Conservation (phyloP, 2,888 invertebrate species). For the Scotopteryx bipunctaria region DNA sequence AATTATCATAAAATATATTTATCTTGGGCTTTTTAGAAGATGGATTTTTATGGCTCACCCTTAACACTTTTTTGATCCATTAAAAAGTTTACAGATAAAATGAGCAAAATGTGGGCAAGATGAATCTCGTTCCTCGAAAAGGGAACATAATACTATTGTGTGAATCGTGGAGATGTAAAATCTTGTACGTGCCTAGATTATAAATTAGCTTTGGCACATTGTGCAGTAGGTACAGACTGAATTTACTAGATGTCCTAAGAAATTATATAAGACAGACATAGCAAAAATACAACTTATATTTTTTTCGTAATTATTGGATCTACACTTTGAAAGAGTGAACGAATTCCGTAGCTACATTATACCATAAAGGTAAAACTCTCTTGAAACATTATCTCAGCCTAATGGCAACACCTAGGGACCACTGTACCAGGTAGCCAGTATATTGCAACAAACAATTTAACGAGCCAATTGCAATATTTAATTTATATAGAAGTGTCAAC, state of each 20-base stretch:
- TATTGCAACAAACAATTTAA: slow-evolving; percentile 9
- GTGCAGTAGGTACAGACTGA: not conserved
- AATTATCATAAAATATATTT: slow-evolving; percentile 11
- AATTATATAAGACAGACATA: too few relatives aligned
- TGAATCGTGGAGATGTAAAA: slow-evolving; percentile 31
- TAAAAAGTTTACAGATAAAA: slow-evolving; percentile 3
- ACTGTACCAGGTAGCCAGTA: not conserved
- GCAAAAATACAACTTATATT: too few relatives aligned
- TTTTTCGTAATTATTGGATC: too few relatives aligned
- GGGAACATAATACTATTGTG: slow-evolving; percentile 30
- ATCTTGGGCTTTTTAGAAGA: slow-evolving; percentile 1
- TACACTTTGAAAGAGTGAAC: too few relatives aligned
- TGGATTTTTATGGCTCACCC: slow-evolving; percentile 16
- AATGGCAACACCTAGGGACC: too few relatives aligned
- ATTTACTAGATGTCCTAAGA: too few relatives aligned
- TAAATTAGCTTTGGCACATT: slow-evolving; percentile 9
- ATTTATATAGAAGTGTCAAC: slow-evolving; percentile 21
- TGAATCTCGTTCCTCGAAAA: slow-evolving; percentile 33
- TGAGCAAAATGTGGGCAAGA: slow-evolving; percentile 22
- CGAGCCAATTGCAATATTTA: slow-evolving; percentile 16
- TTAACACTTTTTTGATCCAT: slow-evolving; percentile 18
- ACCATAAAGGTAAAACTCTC: too few relatives aligned
- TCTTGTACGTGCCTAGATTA: slow-evolving; percentile 31
- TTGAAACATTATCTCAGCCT: too few relatives aligned
- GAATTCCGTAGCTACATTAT: too few relatives aligned